Evolutionary conservation across 2,888 invertebrate genomes (phyloP).

Genomic region (Leucoptera coffeella): DNA sequence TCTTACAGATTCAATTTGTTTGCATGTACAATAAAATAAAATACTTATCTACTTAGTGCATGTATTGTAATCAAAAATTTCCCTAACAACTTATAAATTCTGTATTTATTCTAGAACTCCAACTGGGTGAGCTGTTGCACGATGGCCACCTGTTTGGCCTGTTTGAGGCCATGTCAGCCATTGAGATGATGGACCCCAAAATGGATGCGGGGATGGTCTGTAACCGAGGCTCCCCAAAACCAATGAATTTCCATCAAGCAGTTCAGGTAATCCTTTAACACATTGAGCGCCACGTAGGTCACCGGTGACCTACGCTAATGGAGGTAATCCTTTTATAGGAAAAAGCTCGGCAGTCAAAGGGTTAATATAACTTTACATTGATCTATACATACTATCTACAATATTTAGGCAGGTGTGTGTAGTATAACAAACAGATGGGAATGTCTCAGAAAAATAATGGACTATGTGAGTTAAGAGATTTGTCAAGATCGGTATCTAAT

Average conservation of each 20-base stretch:
- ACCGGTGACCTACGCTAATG: too few species aligned
- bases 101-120: constrained; percentile 56
- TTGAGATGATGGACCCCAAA: constrained; percentile 99
- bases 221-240: constrained; percentile 78
- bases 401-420: too few species aligned
- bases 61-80: neutral
- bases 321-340: too few species aligned
- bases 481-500: too few species aligned
- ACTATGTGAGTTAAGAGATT: too few species aligned
- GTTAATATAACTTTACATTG: too few species aligned
- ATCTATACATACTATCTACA: too few species aligned
- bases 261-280: too few species aligned
- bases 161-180: constrained; percentile 99
- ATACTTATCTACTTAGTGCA: neutral
- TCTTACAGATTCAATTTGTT: neutral
- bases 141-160: constrained; percentile 82
- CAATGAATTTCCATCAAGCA: constrained; percentile 82
- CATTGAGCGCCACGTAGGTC: too few species aligned
- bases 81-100: neutral
- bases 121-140: constrained; percentile 86
- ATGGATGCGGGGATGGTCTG: constrained; percentile 99
- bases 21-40: neutral
- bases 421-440: too few species aligned
- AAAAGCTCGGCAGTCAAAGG: too few species aligned
- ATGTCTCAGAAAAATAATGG: too few species aligned